Conservation (phyloP, 2,797 vertebrate genomes). For the Otolemur crassicaudatus region DNA sequence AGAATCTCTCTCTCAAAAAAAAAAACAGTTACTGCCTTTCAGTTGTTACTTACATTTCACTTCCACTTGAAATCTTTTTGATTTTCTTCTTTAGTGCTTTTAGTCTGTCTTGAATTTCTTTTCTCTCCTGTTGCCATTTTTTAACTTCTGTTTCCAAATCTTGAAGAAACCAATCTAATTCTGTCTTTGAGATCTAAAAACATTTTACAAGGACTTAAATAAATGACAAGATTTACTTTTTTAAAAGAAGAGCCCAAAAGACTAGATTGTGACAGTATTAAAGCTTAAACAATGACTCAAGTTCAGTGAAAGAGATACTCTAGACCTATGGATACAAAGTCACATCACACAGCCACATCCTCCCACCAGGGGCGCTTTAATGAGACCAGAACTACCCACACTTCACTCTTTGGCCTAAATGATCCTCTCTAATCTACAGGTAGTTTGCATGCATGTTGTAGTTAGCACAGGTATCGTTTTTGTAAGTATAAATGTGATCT, state of each 20-base stretch:
- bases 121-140: constrained; percentile 95
- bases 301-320: too few species aligned
- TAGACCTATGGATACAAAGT: rapidly evolving
- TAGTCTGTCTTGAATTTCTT: constrained; percentile 91
- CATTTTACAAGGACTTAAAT: constrained; percentile 54
- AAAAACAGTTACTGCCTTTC: background rate
- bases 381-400: background rate
- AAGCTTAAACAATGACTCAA: background rate
- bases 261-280: background rate
- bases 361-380: rapidly evolving
- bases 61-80: constrained; percentile 88
- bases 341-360: background rate
- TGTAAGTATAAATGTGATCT: background rate
- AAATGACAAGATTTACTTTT: background rate
- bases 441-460: background rate
- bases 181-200: constrained; percentile 91
- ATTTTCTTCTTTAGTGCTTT: constrained; percentile 89
- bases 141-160: constrained; percentile 92
- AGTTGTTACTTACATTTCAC: constrained; percentile 87
- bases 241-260: background rate
- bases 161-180: constrained; percentile 92
- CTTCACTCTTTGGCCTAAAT: background rate
- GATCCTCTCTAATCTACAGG: background rate
- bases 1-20: too few species aligned
- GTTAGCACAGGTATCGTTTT: background rate